Evolutionary conservation across 2,113 vertebrate genomes (phyloP), one percentile per base, ranked within the genome.

Genomic region (Callithrix jacchus): DNA sequence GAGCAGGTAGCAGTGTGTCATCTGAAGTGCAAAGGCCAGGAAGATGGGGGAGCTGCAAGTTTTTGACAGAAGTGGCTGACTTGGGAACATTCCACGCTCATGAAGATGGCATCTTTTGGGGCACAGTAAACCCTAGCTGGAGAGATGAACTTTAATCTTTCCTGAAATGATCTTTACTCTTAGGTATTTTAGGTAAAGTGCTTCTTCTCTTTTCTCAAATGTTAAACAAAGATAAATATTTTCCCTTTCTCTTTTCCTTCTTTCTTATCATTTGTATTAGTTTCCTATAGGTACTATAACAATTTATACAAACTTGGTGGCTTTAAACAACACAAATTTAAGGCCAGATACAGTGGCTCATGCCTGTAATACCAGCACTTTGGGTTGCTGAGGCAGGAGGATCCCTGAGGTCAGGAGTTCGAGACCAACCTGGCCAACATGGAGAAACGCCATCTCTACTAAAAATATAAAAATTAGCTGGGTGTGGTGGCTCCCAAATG

Each of bases 11-110:
- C 2, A 1, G 2, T 4, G 11, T 4, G 11, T 10, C 21, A 17
- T 25, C n/a, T 45, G 20, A 14, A 73, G 6, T 4, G 3, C 10
- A 11, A 49, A 25, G 9, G 32, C 40, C 1, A 1, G 23, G 66
- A 70, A 49, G 30, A 18, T 13, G 10, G 77, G 20, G 18, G 3
- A 47, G 6, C 40, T 13, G 21, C n/a, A 27, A 7, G 37, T 49
- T 47, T n/a, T n/a, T 18, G 17, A 32, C 5, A n/a, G 42, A 5
- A 20, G 11, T 21, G 6, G 37, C 27, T 23, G 25, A 49, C 3
- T 0, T 35, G 10, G 37, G 32, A 18, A 1, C 1, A 18, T 18
- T 23, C 8, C 6, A 3, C 3, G 7, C 1, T 73, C 45, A 13
- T 8, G 4, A 6, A 56, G 45, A 71, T 5, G 47, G 14, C 40